Percentiles rank a stretch among this genome's conserved stretches.
phyloP scores from a whole-genome alignment of 2,888 invertebrate species.

The Eilema sororculum region DNA sequence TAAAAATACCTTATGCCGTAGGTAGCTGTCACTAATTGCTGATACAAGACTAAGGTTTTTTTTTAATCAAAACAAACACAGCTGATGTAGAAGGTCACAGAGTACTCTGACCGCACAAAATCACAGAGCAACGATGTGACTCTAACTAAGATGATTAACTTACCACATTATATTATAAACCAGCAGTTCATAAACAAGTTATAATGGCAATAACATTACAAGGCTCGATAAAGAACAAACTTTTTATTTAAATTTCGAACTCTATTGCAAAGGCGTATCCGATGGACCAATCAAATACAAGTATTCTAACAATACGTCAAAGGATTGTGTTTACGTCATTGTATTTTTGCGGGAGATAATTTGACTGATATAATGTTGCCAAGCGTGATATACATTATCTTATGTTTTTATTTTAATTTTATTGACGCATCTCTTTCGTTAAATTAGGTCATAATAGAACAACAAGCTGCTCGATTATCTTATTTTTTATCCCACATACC shows the following conservation, averaged over 20 bases:
- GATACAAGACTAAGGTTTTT: conserved; percentile 18
- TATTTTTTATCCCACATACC: neutral
- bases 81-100: conserved; percentile 32
- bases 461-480: neutral
- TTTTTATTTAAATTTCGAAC: conserved; percentile 29
- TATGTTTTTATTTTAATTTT: conserved; percentile 11
- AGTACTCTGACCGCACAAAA: conserved; percentile 44
- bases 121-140: conserved; percentile 40
- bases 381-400: conserved; percentile 26
- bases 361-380: conserved; percentile 36
- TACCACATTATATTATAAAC: conserved; percentile 55
- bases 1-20: conserved; percentile 8
- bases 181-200: conserved; percentile 49
- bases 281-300: conserved; percentile 3
- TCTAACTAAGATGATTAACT: conserved; percentile 54
- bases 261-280: conserved; percentile 23
- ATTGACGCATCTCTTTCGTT: conserved; percentile 22
- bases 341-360: conserved; percentile 37
- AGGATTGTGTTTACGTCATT: conserved; percentile 50
- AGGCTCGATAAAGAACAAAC: conserved; percentile 58
- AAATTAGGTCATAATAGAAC: conserved; percentile 30
- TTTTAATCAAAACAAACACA: conserved; percentile 46
- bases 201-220: conserved; percentile 60
- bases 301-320: conserved; percentile 52
- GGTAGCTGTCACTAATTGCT: conserved; percentile 25